phyloP scores from a whole-genome alignment of 2,888 invertebrate species.

The Panopea generosa region DNA sequence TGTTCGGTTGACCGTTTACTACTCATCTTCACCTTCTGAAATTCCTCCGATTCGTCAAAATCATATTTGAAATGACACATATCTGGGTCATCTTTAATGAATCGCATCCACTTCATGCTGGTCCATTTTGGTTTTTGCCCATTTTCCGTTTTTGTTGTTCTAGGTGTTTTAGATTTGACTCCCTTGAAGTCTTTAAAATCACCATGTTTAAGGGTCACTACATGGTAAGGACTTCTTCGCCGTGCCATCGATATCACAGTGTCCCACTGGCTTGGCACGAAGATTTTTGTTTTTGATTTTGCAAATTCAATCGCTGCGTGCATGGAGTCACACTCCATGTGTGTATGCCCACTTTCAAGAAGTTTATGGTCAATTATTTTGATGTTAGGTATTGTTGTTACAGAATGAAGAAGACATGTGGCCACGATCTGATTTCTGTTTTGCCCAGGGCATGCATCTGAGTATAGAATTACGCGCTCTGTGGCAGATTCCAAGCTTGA shows the following conservation, averaged over 20 bases:
- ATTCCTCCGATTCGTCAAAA: too few species aligned
- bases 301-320: constrained; percentile 42
- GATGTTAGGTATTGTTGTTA: constrained; percentile 17
- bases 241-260: constrained; percentile 41
- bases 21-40: constrained; percentile 15
- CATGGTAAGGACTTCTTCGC: constrained; percentile 4
- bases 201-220: not conserved
- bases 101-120: too few species aligned
- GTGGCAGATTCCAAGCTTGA: constrained; percentile 9
- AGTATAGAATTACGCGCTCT: constrained; percentile 45
- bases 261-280: too few species aligned
- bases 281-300: constrained; percentile 42
- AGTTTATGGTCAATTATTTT: constrained; percentile 47
- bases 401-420: constrained; percentile 28
- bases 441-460: constrained; percentile 46
- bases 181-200: constrained; percentile 7
- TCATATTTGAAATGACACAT: too few species aligned
- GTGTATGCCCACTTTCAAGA: constrained; percentile 47
- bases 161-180: not conserved
- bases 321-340: constrained; percentile 54
- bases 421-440: constrained; percentile 46
- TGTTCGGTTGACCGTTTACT: not conserved
- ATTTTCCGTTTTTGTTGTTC: not conserved
- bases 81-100: too few species aligned
- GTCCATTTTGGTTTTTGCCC: constrained; percentile 1